phyloP scores from a whole-genome alignment of 2,113 vertebrate species.

The Pelecanoides urinatrix region DNA sequence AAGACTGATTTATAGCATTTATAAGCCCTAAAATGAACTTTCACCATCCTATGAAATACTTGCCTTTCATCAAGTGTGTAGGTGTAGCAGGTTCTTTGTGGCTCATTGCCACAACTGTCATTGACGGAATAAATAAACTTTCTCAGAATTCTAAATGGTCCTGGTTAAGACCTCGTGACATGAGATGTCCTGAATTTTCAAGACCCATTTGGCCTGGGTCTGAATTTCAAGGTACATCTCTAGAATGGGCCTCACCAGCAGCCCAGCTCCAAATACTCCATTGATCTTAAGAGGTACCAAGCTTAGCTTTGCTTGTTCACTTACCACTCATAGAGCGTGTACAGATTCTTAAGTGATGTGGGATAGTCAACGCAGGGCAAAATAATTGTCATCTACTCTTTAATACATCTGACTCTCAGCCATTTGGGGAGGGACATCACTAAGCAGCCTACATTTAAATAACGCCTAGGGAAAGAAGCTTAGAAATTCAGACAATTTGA shows the following conservation, averaged over 20 bases:
- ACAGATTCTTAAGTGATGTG: rapidly evolving
- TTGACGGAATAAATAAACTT: not conserved
- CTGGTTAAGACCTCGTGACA: not conserved
- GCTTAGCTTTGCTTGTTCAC: not conserved
- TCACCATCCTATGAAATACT: not conserved
- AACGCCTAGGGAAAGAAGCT: not conserved
- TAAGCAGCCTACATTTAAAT: not conserved
- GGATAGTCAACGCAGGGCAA: not conserved
- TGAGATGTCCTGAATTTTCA: not conserved
- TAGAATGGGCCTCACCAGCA: not conserved
- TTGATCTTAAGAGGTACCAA: not conserved
- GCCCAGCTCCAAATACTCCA: not conserved
- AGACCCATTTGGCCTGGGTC: not conserved
- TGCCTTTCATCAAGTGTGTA: not conserved
- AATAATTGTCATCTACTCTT: not conserved
- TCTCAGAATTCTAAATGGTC: not conserved
- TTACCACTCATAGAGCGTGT: rapidly evolving
- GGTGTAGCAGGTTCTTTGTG: not conserved
- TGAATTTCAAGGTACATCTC: not conserved
- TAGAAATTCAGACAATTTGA: not conserved
- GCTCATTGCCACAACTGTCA: not conserved
- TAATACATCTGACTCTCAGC: not conserved
- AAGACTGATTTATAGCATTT: not conserved
- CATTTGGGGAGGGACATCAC: not conserved
- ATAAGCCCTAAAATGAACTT: not conserved